phyloP scores from a whole-genome alignment of 2,888 invertebrate species.

The Perithous albicinctus region DNA sequence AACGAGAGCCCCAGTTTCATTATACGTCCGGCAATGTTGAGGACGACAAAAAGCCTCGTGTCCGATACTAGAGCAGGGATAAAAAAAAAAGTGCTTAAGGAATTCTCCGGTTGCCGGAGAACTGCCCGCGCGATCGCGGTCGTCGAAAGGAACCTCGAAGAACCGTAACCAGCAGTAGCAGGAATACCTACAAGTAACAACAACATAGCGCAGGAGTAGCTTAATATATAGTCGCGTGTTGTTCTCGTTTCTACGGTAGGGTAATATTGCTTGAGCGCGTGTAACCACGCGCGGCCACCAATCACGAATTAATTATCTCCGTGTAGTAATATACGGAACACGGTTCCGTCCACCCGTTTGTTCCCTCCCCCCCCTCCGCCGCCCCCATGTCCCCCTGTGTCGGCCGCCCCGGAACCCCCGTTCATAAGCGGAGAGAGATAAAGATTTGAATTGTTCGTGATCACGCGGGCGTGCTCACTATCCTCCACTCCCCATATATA shows the following conservation, averaged over 20 bases:
- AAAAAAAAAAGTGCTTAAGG: conserved; percentile 43
- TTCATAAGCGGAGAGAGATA: conserved; percentile 73
- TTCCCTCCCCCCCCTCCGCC: not conserved
- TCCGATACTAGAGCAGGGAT: conserved; percentile 35
- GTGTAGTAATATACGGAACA: conserved; percentile 77
- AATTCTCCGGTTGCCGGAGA: conserved; percentile 52
- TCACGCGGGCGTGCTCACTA: conserved; percentile 73
- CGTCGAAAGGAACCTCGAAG: conserved; percentile 60
- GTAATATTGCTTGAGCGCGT: conserved; percentile 63
- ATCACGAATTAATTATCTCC: conserved; percentile 82
- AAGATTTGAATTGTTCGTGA: conserved; percentile 81
- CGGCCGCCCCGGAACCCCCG: conserved; percentile 25
- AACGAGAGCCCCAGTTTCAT: conserved; percentile 34
- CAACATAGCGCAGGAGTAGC: conserved; percentile 29
- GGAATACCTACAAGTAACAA: conserved; percentile 10
- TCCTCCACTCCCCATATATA: conserved; percentile 20
- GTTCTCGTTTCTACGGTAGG: conserved; percentile 66
- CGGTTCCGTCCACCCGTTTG: conserved; percentile 50
- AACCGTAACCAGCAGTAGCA: conserved; percentile 44
- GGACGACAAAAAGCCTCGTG: conserved; percentile 49
- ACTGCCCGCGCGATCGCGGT: conserved; percentile 54
- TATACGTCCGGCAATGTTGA: conserved; percentile 22
- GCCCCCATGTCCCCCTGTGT: not conserved
- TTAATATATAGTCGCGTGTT: conserved; percentile 45
- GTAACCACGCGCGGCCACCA: conserved; percentile 72